Conservation (phyloP, 2,797 vertebrate species). For the Ceryle rudis region DNA sequence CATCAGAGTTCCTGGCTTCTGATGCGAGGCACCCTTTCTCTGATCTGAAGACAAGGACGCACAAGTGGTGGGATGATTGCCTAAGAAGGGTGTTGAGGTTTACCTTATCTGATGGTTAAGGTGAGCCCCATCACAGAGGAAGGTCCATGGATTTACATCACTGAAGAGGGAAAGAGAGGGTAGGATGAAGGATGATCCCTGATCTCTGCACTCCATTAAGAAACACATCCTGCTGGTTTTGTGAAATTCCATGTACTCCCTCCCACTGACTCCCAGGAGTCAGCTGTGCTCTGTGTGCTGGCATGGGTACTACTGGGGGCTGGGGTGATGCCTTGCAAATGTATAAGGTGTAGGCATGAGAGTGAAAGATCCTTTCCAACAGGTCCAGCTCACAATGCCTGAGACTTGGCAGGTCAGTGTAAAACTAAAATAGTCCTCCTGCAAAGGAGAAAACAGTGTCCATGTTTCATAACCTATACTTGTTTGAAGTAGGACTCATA, state of each 20-base stretch:
- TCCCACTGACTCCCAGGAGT: not conserved
- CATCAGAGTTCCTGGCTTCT: not conserved
- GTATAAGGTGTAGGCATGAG: not conserved
- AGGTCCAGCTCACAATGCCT: not conserved
- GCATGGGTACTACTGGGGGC: too few species aligned
- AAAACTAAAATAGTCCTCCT: not conserved
- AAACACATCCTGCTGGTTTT: not conserved
- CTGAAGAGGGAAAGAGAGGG: not conserved
- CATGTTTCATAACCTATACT: not conserved
- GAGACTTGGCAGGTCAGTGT: not conserved
- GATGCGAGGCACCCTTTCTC: not conserved
- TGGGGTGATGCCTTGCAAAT: not conserved
- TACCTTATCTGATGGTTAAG: not conserved
- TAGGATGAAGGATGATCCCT: not conserved
- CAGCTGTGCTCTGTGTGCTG: not conserved
- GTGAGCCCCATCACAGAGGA: not conserved
- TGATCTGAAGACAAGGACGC: not conserved
- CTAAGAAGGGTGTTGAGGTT: not conserved
- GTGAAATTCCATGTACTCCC: accelerated
- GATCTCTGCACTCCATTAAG: not conserved
- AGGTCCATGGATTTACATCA: not conserved
- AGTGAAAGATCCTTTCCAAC: not conserved
- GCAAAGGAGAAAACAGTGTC: not conserved
- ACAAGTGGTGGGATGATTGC: not conserved
- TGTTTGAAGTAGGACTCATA: not conserved